Conservation (phyloP, 1,140 invertebrate genomes). For the Goniozus legneri region DNA sequence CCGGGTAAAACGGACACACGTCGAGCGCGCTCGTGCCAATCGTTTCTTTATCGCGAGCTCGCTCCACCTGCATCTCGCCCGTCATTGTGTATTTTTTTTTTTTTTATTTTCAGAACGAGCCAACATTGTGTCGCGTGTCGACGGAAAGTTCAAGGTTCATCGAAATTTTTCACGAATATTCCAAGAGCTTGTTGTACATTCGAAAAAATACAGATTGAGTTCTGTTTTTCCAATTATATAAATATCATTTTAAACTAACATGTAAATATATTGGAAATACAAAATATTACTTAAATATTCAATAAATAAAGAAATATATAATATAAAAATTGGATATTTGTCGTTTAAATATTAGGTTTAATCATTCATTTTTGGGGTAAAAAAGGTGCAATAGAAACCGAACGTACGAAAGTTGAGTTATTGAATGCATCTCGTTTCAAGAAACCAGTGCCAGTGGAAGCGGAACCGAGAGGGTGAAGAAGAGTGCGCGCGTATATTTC, state of each 20-base stretch:
- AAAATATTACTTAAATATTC: neutral
- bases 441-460: neutral
- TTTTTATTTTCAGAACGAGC: too few species aligned
- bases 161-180: neutral
- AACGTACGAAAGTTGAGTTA: too few species aligned
- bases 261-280: too few species aligned
- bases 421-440: too few species aligned
- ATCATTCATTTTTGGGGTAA: too few species aligned
- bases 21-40: neutral
- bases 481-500: slow-evolving; percentile 22
- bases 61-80: neutral
- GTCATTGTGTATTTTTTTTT: neutral
- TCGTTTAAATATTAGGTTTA: neutral
- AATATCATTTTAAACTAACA: too few species aligned
- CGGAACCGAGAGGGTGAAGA: neutral
- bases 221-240: too few species aligned
- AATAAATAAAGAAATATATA: slow-evolving; percentile 28
- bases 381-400: too few species aligned
- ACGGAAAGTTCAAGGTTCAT: too few species aligned
- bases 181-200: neutral
- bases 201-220: neutral
- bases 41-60: neutral
- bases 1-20: neutral
- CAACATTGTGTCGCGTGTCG: too few species aligned
- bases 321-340: slow-evolving; percentile 28